These are phyloP conservation scores for Myathropa florea DNA, from an alignment of 2,888 invertebrate species.

Conservation along the genomic window DNA sequence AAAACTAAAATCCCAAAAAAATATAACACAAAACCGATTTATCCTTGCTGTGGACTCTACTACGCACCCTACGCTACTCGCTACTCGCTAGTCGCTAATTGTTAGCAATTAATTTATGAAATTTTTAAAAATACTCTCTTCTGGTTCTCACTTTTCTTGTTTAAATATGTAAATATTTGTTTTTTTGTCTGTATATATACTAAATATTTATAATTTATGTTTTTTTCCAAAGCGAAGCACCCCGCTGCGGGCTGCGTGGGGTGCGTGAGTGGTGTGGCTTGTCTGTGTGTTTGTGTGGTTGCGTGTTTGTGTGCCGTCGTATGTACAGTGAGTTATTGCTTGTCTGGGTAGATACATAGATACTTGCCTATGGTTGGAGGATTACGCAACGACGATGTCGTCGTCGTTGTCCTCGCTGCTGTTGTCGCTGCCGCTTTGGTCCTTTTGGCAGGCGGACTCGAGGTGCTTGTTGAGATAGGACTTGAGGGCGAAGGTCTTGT, in stretches of 20 bases:
- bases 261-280: neutral
- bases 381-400: conserved; percentile 80
- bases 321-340: conserved; percentile 67
- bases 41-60: conserved; percentile 50
- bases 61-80: conserved; percentile 7
- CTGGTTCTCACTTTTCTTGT: conserved; percentile 76
- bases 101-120: conserved; percentile 56
- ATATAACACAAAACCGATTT: conserved; percentile 14
- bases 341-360: conserved; percentile 4
- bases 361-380: conserved; percentile 37
- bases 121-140: conserved; percentile 51
- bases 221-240: conserved; percentile 58
- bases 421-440: conserved; percentile 75
- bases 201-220: conserved; percentile 69
- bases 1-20: conserved; percentile 9
- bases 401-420: conserved; percentile 80
- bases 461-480: conserved; percentile 97
- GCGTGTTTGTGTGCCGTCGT: conserved; percentile 35
- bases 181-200: conserved; percentile 50
- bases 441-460: conserved; percentile 92
- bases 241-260: neutral
- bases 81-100: conserved; percentile 53
- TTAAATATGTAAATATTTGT: conserved; percentile 64
- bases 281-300: conserved; percentile 10
- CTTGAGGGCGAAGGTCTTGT: conserved; percentile 95